Base-by-base conservation (phyloP, 2,113 vertebrate genomes). In the Taxidea taxus region DNA sequence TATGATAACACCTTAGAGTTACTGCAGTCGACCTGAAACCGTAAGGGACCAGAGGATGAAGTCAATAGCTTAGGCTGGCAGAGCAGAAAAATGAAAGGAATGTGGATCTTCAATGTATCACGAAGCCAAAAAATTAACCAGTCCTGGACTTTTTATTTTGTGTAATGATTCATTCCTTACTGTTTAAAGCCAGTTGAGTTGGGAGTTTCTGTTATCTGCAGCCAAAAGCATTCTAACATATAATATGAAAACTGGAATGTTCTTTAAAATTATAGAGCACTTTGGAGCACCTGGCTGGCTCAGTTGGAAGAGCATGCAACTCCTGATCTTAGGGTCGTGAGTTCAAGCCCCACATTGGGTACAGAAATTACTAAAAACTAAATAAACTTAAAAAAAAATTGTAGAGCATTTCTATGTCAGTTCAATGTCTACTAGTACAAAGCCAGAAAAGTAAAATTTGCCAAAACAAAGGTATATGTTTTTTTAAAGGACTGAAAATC, bases 381-480 rank as follows among this genome's bases (percentile, higher is more conserved):
- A 68, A 37, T 37, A 68, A 68, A n/a, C 66, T 68, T 68, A 68
- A 68, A 68, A 68, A 68, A 97, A 96, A 80, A 42, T 11, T 74
- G 12, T 20, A 80, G 51, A 84, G 12, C 11, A 72, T 14, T 34
- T 94, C 60, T 84, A 10, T 51, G 64, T 86, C 29, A 95, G 74
- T 87, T 95, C 39, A 68, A 23, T 29, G 51, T 80, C 70, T 95
- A 74, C n/a, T 15, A 90, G 47, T 64, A 77, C 7, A 70, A 94
- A 90, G 72, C 12, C 83, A 91, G 78, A 81, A 91, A 97, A 93
- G 39, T 88, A n/a, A 93, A 34, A 95, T 77, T 82, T 89, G 34
- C 18, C 44, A 90, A 97, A 90, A 84, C 75, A 90, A 95, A 95
- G 66, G 18, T 62, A 42, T 51, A 78, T 68, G 64, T n/a, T 87